phyloP scores from a whole-genome alignment of 1,140 invertebrate species.

The Drosophila paulistorum region DNA sequence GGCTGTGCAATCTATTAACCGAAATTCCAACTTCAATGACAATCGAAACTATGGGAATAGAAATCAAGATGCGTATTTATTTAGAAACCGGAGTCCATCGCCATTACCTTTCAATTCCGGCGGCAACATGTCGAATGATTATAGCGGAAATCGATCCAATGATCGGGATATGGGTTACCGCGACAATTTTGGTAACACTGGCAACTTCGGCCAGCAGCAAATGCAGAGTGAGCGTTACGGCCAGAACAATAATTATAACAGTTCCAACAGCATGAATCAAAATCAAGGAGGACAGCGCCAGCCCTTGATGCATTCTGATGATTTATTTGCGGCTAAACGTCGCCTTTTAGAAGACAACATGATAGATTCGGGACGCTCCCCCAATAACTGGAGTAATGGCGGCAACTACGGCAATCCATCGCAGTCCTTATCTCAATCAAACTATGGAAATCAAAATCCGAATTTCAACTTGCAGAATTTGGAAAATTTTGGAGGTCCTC shows the following conservation, averaged over 20 bases:
- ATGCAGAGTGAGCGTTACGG: neutral
- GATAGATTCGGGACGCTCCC: neutral
- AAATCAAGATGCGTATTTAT: neutral
- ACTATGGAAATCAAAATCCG: neutral
- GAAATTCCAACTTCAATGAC: neutral
- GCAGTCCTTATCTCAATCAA: neutral
- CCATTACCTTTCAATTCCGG: neutral
- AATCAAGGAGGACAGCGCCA: neutral
- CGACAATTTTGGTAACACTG: neutral
- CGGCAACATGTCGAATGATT: neutral
- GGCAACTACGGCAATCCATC: neutral
- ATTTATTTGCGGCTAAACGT: slow-evolving; percentile 2
- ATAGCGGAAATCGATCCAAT: neutral
- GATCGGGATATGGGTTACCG: neutral
- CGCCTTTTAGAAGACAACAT: neutral
- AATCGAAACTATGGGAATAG: neutral
- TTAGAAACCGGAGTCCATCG: neutral
- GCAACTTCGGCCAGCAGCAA: neutral
- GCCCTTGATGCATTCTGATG: neutral
- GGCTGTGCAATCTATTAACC: neutral
- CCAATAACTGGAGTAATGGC: neutral
- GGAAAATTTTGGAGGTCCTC: neutral
- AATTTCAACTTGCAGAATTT: neutral
- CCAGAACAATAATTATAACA: neutral
- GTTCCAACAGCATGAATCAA: neutral